A percentile compares a stretch with the other conserved stretches of the same genome.
These are phyloP conservation scores for Tetramorium parvispinum DNA, from an alignment of 1,140 invertebrate genomes.

Conservation along the genomic window DNA sequence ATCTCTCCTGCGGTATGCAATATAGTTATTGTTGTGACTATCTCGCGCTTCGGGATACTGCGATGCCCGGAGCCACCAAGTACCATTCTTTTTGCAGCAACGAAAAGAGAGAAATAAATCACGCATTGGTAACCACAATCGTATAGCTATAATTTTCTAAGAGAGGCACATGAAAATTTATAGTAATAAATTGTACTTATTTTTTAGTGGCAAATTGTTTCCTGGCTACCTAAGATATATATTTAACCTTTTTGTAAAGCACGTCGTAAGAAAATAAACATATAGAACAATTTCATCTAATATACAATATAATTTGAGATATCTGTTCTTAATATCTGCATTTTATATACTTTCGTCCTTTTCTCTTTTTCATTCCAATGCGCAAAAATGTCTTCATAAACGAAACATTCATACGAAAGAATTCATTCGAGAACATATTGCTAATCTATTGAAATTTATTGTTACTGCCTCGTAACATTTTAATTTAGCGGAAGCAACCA, in stretches of 20 bases:
- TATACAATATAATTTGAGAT: too few species aligned
- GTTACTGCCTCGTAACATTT: neutral
- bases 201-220: too few species aligned
- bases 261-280: too few species aligned
- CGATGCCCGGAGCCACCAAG: neutral
- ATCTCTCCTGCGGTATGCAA: constrained; percentile 42
- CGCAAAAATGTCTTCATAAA: neutral
- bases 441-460: neutral
- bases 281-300: too few species aligned
- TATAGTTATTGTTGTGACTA: constrained; percentile 66
- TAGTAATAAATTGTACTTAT: neutral
- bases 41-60: neutral
- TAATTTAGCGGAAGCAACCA: neutral
- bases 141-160: neutral
- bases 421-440: neutral
- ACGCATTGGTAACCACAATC: neutral
- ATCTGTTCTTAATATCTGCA: neutral
- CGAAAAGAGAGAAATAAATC: constrained; percentile 5
- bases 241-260: too few species aligned
- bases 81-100: neutral
- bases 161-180: neutral
- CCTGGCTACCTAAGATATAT: too few species aligned
- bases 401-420: neutral
- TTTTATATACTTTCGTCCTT: neutral
- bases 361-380: neutral